Percentiles rank a stretch among this genome's conserved stretches.
These are phyloP conservation scores for Anthoptus insignis DNA, from an alignment of 2,888 invertebrate species.

Conservation along the genomic window DNA sequence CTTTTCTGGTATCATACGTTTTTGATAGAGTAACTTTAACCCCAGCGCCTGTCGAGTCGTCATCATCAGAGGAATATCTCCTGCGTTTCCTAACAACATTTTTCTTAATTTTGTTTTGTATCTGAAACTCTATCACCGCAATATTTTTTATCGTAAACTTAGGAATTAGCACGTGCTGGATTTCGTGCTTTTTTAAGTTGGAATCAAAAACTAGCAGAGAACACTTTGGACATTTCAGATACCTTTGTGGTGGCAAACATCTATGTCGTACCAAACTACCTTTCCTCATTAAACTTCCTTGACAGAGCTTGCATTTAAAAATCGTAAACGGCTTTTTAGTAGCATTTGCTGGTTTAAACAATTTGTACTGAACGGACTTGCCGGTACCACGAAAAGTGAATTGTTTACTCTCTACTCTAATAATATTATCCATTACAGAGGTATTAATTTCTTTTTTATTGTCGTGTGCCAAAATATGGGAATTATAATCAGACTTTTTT, in stretches of 20 bases:
- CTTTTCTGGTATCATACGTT: slow-evolving; percentile 1
- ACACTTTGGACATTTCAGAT: slow-evolving; percentile 40
- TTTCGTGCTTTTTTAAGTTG: slow-evolving; percentile 20
- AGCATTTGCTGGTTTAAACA: background rate
- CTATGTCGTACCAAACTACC: slow-evolving; percentile 24
- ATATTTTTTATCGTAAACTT: slow-evolving; percentile 28
- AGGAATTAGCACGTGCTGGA: slow-evolving; percentile 33
- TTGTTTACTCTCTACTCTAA: background rate
- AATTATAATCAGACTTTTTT: slow-evolving; percentile 39
- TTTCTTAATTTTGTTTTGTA: background rate
- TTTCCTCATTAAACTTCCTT: slow-evolving; percentile 29
- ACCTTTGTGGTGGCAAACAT: background rate
- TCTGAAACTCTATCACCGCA: slow-evolving; percentile 5
- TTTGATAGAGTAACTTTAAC: background rate
- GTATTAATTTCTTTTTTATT: background rate
- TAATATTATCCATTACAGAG: background rate
- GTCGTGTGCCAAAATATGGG: slow-evolving; percentile 35
- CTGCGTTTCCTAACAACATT: background rate
- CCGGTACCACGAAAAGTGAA: background rate
- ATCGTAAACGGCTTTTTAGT: slow-evolving; percentile 5
- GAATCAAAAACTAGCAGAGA: slow-evolving; percentile 18
- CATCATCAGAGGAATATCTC: slow-evolving; percentile 4
- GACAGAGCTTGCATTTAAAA: slow-evolving; percentile 42
- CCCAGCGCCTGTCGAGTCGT: background rate
- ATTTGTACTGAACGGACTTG: background rate